phyloP scores from a whole-genome alignment of 30 jellyfish, hydroid and myxozoan species.

The Pelagia noctiluca region DNA sequence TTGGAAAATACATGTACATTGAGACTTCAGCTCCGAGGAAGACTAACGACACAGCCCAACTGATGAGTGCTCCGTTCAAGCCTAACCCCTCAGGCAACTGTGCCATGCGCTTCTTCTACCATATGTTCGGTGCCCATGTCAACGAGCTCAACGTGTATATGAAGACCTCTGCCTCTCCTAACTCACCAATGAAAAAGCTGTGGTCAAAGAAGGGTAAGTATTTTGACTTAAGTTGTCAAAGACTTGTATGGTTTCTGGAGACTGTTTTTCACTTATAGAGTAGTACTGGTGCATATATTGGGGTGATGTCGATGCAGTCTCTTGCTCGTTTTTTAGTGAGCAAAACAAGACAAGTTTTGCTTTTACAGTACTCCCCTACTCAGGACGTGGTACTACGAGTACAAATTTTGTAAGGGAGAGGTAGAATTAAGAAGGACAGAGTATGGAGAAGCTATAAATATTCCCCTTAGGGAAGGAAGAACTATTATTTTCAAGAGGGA shows the following conservation, averaged over 20 bases:
- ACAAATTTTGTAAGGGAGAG: no score
- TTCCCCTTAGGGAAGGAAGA: no score
- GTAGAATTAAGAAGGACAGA: no score
- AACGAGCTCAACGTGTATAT: constrained; percentile 76
- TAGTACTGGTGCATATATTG: no score
- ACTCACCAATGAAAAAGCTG: constrained; percentile 73
- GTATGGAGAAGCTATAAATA: no score
- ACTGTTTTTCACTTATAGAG: no score
- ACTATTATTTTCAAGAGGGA: no score
- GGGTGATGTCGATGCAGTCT: no score
- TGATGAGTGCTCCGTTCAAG: constrained; percentile 84
- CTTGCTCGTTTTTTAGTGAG: no score
- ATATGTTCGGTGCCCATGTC: constrained; percentile 90
- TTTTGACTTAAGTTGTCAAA: not conserved
- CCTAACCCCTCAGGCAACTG: constrained; percentile 74
- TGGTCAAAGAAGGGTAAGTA: constrained; percentile 86
- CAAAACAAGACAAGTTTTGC: no score
- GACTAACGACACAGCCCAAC: constrained; percentile 91
- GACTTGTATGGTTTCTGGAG: constrained; percentile 1
- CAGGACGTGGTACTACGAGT: no score
- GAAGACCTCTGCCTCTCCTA: constrained; percentile 81
- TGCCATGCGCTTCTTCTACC: constrained; percentile 90
- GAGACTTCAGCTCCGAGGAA: constrained; percentile 73
- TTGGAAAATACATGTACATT: constrained; percentile 74
- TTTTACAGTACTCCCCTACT: no score